Base-by-base conservation (phyloP, 2,113 vertebrate species). In the Phycodurus eques region DNA sequence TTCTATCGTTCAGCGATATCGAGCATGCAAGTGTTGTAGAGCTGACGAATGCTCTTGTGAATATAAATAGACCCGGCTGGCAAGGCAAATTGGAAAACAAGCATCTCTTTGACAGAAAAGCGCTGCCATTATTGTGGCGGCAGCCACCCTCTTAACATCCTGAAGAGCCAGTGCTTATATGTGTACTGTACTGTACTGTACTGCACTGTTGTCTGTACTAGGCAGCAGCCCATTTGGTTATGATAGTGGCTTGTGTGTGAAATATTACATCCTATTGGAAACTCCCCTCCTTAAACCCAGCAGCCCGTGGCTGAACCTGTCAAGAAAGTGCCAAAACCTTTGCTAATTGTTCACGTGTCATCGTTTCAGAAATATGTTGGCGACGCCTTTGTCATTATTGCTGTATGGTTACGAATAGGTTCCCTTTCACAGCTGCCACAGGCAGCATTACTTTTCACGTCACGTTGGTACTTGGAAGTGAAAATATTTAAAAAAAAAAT, bases 11-110 rank as follows among this genome's bases (percentile, higher is more conserved):
- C n/a, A 46, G 60, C 82, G 81, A 71, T 86, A 80, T 72, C 75
- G 71, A 68, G 75, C 88, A 89, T 79, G 83, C 85, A 86, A 88
- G 81, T 73, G 53, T 74, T 77, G 72, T 86, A 89, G 87, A 84
- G 81, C 84, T 83, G 73, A 87, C 87, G 87, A 88, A 90, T 90
- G 85, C 83, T 87, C 85, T 86, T 80, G 83, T 88, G 87, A 85
- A 90, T 90, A 90, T 88, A 90, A 90, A 90, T 89, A 89, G 88
- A 85, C 74, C 83, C 81, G 76, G 81, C 74, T 82, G 78, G 85
- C 77, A 85, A 86, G 83, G 82, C 82, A 77, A 88, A 90, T 91
- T 89, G 66, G 76, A 83, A 89, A 88, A 84, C 85, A 89, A 86
- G 82, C 78, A 78, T 88, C 81, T 84, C 83, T 89, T 87, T 89